Percentiles rank a stretch among this genome's conserved stretches.
phyloP scores from a whole-genome alignment of 1,140 invertebrate genomes.

The Hesperophylax magnus region DNA sequence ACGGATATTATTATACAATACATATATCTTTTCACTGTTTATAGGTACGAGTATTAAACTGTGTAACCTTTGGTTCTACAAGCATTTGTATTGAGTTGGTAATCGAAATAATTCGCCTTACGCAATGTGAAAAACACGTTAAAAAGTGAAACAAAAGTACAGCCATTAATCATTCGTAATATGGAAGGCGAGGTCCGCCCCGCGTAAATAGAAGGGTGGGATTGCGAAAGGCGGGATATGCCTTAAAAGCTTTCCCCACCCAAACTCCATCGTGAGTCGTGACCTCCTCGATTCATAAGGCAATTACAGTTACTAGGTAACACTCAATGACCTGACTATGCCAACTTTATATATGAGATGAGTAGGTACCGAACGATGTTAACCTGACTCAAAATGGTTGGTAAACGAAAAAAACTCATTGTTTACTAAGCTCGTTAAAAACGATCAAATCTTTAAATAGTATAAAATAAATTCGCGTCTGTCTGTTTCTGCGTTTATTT shows the following conservation, averaged over 20 bases:
- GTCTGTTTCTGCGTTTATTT: too few relatives aligned
- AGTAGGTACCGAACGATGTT: constrained; percentile 47
- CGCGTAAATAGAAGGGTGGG: neutral
- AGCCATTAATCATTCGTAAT: constrained; percentile 50
- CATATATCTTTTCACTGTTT: neutral
- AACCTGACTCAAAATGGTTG: too few relatives aligned
- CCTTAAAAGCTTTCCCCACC: constrained; percentile 52
- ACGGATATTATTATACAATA: neutral
- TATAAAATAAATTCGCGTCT: too few relatives aligned
- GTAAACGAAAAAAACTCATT: constrained; percentile 18
- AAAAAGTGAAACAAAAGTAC: constrained; percentile 52
- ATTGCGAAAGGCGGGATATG: constrained; percentile 4
- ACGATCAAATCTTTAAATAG: too few relatives aligned
- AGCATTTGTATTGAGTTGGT: neutral
- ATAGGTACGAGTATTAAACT: neutral
- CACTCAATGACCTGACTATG: constrained; percentile 48
- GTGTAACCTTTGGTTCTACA: neutral
- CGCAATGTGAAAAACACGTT: constrained; percentile 21
- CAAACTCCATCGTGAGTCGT: neutral
- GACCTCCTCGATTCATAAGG: constrained; percentile 35
- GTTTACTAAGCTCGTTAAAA: neutral
- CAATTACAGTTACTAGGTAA: constrained; percentile 54
- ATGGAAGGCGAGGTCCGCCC: constrained; percentile 27
- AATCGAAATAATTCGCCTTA: neutral
- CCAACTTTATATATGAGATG: constrained; percentile 48